phyloP scores from a whole-genome alignment of 2,888 invertebrate genomes.

The Cheilosia vernalis region DNA sequence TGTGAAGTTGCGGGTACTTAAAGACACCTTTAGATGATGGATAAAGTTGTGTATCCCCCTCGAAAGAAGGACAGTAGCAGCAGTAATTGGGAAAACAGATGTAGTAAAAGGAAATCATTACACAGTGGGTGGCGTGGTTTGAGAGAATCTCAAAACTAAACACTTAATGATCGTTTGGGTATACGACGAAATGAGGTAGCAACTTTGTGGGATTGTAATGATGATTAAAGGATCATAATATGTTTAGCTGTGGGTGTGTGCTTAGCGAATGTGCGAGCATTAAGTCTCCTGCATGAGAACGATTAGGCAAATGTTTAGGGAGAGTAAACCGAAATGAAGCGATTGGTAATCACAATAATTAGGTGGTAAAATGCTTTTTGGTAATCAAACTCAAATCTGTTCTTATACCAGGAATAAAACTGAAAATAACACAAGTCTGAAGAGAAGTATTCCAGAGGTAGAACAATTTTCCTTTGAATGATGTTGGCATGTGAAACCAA shows the following conservation, averaged over 20 bases:
- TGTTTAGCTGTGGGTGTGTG: slow-evolving; percentile 2
- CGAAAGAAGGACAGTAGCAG: slow-evolving; percentile 9
- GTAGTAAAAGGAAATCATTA: slow-evolving; percentile 21
- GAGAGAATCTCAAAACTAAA: slow-evolving; percentile 17
- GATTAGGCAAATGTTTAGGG: slow-evolving; percentile 25
- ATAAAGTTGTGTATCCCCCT: slow-evolving; percentile 44
- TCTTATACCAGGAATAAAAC: background rate
- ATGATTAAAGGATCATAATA: background rate
- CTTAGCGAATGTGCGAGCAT: background rate
- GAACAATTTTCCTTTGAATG: too few relatives aligned
- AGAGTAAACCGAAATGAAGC: slow-evolving; percentile 25
- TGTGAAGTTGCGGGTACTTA: slow-evolving; percentile 43
- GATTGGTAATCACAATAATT: slow-evolving; percentile 58
- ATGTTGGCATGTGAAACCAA: too few relatives aligned
- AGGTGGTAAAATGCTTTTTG: slow-evolving; percentile 21
- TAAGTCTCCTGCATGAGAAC: slow-evolving; percentile 27
- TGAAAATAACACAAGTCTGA: too few relatives aligned
- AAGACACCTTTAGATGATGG: slow-evolving; percentile 61
- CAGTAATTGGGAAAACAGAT: background rate
- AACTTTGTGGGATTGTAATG: slow-evolving; percentile 12
- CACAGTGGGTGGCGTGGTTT: slow-evolving; percentile 1
- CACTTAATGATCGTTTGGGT: slow-evolving; percentile 32
- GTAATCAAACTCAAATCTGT: slow-evolving; percentile 48
- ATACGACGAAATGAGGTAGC: slow-evolving; percentile 8
- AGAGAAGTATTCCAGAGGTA: too few relatives aligned